Evolutionary conservation across 2,888 invertebrate genomes (phyloP).

Genomic region (Drosophila meridiana): DNA sequence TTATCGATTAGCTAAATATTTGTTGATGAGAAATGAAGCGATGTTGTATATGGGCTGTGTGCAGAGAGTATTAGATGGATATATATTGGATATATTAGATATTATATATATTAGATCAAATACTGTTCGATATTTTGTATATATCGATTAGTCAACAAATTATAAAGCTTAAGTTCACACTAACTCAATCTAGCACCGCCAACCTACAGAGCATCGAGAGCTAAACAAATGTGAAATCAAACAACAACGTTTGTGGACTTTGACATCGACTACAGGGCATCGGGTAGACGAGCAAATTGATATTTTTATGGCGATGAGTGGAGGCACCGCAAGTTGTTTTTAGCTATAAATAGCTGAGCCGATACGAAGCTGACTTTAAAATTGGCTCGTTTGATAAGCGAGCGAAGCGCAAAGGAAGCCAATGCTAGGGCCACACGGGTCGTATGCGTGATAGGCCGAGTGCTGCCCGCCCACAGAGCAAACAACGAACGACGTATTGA

Average conservation of each 20-base stretch:
- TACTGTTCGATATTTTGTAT: not conserved
- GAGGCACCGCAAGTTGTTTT: not conserved
- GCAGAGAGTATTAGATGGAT: not conserved
- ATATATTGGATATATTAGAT: too few species aligned
- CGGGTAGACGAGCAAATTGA: conserved; percentile 1
- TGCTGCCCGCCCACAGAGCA: not conserved
- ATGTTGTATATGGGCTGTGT: not conserved
- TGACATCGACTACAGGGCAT: conserved; percentile 2
- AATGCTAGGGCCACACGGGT: conserved; percentile 12
- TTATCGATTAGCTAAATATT: not conserved
- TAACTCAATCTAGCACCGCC: too few species aligned
- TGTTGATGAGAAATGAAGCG: not conserved
- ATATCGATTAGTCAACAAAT: not conserved
- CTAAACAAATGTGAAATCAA: not conserved
- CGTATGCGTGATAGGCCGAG: conserved; percentile 41
- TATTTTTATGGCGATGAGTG: not conserved
- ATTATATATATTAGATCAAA: too few species aligned
- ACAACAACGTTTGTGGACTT: not conserved
- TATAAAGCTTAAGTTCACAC: not conserved
- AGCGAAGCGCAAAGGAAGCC: conserved; percentile 18
- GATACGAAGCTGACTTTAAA: conserved; percentile 29
- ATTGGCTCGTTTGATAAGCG: conserved; percentile 30
- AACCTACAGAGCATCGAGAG: not conserved
- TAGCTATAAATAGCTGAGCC: conserved; percentile 54
- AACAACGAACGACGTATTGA: conserved; percentile 28